Conservation (phyloP, 2,113 vertebrate species). For the Protobothrops mucrosquamatus region DNA sequence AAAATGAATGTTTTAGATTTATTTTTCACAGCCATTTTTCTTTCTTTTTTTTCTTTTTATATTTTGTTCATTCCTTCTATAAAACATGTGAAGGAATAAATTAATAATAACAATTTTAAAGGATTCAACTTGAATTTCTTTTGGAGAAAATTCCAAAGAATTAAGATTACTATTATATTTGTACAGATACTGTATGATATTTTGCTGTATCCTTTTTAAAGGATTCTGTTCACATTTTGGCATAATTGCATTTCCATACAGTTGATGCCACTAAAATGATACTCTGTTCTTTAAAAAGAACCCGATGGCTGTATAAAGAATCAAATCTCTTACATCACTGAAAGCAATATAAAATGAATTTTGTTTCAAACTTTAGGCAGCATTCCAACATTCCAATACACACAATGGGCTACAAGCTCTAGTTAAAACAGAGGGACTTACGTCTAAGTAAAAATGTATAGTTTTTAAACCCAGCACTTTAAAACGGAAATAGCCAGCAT, state of each 20-base stretch:
- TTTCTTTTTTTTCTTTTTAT: neutral
- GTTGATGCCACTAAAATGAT: neutral
- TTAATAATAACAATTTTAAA: neutral
- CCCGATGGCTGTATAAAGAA: neutral
- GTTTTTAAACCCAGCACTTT: neutral
- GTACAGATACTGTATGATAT: neutral
- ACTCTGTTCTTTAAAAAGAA: neutral
- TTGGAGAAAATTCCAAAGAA: neutral
- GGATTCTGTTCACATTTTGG: neutral
- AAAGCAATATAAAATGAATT: neutral
- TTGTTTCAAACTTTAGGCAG: neutral
- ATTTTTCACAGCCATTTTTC: neutral
- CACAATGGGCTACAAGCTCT: neutral
- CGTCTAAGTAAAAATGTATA: neutral
- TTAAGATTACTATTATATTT: neutral
- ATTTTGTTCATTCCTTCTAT: neutral
- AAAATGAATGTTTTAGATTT: neutral
- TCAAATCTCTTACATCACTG: neutral
- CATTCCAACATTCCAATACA: neutral
- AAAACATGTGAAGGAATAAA: neutral
- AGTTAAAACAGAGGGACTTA: neutral
- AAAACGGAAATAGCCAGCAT: neutral
- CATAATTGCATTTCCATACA: neutral
- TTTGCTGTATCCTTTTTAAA: neutral
- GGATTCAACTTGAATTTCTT: neutral